Conservation (phyloP, 2,888 invertebrate species). For the Nymphalis polychloros region DNA sequence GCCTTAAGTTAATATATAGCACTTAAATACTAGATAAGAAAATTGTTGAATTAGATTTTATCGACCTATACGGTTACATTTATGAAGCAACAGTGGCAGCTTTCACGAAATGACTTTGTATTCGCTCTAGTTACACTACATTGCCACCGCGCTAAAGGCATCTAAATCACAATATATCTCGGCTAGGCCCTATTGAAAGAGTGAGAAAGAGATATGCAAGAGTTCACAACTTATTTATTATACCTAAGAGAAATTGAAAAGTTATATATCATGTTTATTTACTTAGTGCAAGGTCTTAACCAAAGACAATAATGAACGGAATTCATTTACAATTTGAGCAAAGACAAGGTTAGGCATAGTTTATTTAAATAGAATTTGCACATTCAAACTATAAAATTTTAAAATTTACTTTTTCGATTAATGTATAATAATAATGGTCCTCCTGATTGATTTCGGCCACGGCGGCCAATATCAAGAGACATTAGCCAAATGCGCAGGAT, state of each 20-base stretch:
- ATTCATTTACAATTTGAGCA: conserved; percentile 64
- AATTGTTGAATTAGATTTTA: conserved; percentile 21
- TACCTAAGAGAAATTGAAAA: conserved; percentile 22
- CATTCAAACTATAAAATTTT: background rate
- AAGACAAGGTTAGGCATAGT: conserved; percentile 40
- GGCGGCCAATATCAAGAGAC: too few species aligned
- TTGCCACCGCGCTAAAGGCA: conserved; percentile 60
- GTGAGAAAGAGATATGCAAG: conserved; percentile 73
- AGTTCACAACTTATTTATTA: conserved; percentile 61
- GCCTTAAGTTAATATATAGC: background rate
- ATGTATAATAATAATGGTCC: too few species aligned
- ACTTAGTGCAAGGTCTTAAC: conserved; percentile 24
- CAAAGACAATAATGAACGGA: conserved; percentile 58
- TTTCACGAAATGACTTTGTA: conserved; percentile 21
- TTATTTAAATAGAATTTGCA: conserved; percentile 10
- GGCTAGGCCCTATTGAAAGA: conserved; percentile 68
- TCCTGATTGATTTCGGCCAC: too few species aligned
- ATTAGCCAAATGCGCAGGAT: too few species aligned
- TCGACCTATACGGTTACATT: conserved; percentile 9
- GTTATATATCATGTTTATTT: background rate
- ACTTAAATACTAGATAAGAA: conserved; percentile 16
- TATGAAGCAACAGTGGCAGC: conserved; percentile 67
- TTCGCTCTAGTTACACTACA: conserved; percentile 27
- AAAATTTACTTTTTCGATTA: background rate
- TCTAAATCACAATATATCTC: conserved; percentile 73